These are phyloP conservation scores for Sapayoa aenigma DNA, from an alignment of 2,113 vertebrate genomes.

Conservation along the genomic window DNA sequence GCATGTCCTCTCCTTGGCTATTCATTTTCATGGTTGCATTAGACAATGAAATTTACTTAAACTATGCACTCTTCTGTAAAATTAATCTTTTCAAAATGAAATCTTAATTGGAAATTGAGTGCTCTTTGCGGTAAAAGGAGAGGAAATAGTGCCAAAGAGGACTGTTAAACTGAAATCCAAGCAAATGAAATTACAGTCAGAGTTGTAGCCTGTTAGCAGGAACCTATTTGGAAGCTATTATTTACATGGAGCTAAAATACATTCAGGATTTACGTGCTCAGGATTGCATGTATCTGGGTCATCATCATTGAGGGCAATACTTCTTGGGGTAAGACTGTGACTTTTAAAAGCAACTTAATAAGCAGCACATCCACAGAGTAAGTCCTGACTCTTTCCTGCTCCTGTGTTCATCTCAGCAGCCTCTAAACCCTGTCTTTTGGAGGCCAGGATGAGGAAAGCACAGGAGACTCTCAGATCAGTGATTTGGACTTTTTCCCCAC, in stretches of 20 bases:
- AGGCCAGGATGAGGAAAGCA: neutral
- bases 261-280: neutral
- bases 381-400: neutral
- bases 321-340: neutral
- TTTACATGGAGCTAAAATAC: neutral
- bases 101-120: conserved; percentile 12
- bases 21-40: conserved; percentile 38
- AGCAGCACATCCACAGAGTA: neutral
- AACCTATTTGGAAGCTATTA: neutral
- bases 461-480: neutral
- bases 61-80: conserved; percentile 26
- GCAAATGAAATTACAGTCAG: neutral
- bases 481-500: neutral
- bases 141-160: neutral
- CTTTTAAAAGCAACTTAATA: neutral
- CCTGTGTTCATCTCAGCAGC: neutral
- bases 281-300: neutral
- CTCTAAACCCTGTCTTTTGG: neutral
- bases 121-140: neutral
- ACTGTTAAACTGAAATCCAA: neutral
- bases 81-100: conserved; percentile 34
- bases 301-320: neutral
- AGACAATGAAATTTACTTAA: conserved; percentile 48
- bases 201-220: neutral
- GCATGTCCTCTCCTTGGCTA: conserved; percentile 13